A percentile compares a stretch with the other conserved stretches of the same genome.
These are phyloP conservation scores for Limosa lapponica DNA, from an alignment of 2,797 vertebrate genomes.

Conservation along the genomic window DNA sequence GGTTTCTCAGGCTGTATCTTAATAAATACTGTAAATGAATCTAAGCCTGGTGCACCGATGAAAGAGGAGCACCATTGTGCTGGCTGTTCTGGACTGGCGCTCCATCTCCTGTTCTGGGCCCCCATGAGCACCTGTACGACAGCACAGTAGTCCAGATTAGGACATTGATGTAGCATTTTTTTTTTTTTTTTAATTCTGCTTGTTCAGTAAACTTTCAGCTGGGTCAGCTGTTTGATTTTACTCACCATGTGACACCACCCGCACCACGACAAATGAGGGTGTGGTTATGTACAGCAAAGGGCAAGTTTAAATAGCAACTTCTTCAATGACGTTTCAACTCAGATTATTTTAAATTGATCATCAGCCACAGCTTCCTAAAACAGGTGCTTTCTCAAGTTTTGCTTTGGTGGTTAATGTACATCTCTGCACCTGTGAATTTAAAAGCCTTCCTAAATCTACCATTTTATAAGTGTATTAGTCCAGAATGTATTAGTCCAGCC, in stretches of 20 bases:
- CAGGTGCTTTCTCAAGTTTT: background rate
- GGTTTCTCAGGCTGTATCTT: background rate
- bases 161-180: too few species aligned
- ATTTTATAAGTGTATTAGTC: background rate
- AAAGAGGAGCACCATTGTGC: background rate
- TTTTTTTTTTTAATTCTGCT: background rate
- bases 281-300: fast-evolving
- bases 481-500: background rate
- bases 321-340: background rate
- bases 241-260: background rate
- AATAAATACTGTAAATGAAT: background rate
- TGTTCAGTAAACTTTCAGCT: background rate
- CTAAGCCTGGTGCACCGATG: background rate
- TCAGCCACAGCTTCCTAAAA: background rate
- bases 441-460: background rate
- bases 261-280: background rate
- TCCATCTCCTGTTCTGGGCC: background rate
- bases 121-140: background rate
- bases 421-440: background rate
- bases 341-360: background rate
- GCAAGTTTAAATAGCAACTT: background rate
- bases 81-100: fast-evolving
- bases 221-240: background rate
- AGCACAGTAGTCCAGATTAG: background rate
- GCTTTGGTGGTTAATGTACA: background rate